Evolutionary conservation across 2,888 invertebrate species (phyloP).

Genomic region (Elegia similella): DNA sequence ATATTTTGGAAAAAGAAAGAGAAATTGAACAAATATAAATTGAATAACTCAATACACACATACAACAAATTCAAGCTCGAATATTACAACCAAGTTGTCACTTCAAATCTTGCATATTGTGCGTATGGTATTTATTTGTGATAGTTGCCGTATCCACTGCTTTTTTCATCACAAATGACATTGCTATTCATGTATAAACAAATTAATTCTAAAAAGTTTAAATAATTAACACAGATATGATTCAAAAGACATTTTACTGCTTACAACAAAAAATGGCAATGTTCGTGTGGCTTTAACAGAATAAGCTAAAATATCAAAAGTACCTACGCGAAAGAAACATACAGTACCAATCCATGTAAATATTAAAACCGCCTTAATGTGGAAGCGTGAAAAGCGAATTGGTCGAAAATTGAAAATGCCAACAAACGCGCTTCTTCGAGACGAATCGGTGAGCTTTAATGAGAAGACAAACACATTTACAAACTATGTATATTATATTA

Average conservation of each 20-base stretch:
- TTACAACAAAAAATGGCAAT: neutral
- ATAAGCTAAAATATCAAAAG: neutral
- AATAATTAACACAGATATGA: neutral
- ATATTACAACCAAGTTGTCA: too few species aligned
- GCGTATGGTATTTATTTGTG: too few species aligned
- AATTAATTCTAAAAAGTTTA: too few species aligned
- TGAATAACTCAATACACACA: too few species aligned
- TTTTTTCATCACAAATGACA: too few species aligned
- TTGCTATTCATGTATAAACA: too few species aligned
- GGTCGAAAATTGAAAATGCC: slow-evolving; percentile 57
- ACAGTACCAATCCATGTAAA: slow-evolving; percentile 20
- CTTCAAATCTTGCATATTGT: too few species aligned
- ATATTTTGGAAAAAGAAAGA: too few species aligned
- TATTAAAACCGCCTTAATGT: slow-evolving; percentile 38
- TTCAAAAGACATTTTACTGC: neutral
- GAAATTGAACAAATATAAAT: too few species aligned
- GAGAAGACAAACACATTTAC: slow-evolving; percentile 33
- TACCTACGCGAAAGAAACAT: slow-evolving; percentile 5
- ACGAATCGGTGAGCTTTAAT: slow-evolving; percentile 20
- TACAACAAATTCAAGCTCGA: too few species aligned
- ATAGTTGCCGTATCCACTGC: too few species aligned
- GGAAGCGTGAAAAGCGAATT: slow-evolving; percentile 61
- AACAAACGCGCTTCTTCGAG: slow-evolving; percentile 34
- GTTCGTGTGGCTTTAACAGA: neutral
- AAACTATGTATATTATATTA: slow-evolving; percentile 17